Conservation (phyloP, 2,888 invertebrate genomes). For the Synergus itoensis region DNA sequence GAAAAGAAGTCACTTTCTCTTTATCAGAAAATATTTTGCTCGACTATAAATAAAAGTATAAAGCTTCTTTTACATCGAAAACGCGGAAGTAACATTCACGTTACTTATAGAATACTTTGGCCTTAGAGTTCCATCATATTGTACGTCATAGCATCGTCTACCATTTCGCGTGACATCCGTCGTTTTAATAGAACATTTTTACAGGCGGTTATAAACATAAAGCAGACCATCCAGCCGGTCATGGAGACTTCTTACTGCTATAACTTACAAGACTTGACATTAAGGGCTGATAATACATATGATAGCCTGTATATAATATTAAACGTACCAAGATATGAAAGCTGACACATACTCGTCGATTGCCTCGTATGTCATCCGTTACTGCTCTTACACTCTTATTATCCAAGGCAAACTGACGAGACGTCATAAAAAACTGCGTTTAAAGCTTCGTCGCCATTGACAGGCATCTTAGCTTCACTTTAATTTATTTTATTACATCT, state of each 20-base stretch:
- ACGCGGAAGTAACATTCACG: constrained; percentile 16
- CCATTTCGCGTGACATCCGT: constrained; percentile 44
- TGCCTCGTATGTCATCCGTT: constrained; percentile 15
- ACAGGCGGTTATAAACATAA: constrained; percentile 56
- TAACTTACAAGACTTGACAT: constrained; percentile 61
- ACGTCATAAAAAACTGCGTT: constrained; percentile 35
- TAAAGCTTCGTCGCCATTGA: constrained; percentile 29
- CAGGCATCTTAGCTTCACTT: constrained; percentile 32
- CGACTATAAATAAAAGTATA: neutral
- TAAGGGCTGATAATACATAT: constrained; percentile 63
- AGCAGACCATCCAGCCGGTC: constrained; percentile 49
- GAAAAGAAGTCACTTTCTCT: neutral
- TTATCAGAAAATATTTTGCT: neutral
- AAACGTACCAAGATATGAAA: constrained; percentile 57
- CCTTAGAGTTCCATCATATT: constrained; percentile 2
- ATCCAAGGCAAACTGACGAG: constrained; percentile 12
- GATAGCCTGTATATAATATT: constrained; percentile 60
- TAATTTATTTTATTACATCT: constrained; percentile 34
- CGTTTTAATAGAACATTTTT: constrained; percentile 63
- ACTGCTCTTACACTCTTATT: constrained; percentile 5
- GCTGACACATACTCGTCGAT: constrained; percentile 45
- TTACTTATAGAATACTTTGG: constrained; percentile 16
- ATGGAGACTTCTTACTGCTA: constrained; percentile 55
- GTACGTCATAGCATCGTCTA: neutral
- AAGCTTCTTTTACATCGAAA: neutral